Evolutionary conservation across 2,113 vertebrate species (phyloP), one percentile per base, ranked within the genome.

Genomic region (Clarias gariepinus): DNA sequence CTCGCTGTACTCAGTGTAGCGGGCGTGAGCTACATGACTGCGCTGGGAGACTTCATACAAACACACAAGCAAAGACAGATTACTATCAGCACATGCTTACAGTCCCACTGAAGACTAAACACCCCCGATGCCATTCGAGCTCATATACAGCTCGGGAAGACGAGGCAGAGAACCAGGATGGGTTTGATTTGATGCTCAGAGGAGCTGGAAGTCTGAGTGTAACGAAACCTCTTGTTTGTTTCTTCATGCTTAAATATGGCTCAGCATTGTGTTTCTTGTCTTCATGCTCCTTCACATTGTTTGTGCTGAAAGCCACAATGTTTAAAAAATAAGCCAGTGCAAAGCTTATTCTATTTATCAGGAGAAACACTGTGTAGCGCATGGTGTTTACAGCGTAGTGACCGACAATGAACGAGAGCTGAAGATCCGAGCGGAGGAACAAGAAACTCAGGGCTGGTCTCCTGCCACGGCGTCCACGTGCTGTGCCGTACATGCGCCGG

Each of bases 221-320:
- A 16, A 60, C 28, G 47, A 81, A 36, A 80, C 61, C 83, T 81
- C 41, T 60, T 81, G 77, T 81, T 87, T 84, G 73, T 87, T 79
- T 82, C 68, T 81, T 19, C 13, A 18, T 61, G 78, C 33, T 79
- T 85, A 30, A 84, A 79, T n/a, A 55, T 77, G 53, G 53, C 23
- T 57, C 33, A 33, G 55, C n/a, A 0, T 33, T 58, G 15, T 78
- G 28, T 33, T 79, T 58, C 53, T 53, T 53, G 71, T 61, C 66
- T 85, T 69, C 63, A n/a, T 80, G n/a, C 58, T 60, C 77, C 25
- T 53, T 69, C 28, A 76, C 18, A 33, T 58, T 79, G 77, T 79
- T 79, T 79, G 53, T 79, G 18, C 8, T 30, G 55, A 79, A 79
- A 79, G 77, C 77, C 77, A 79, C 77, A 58, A 57, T 79, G 76